Percentiles rank a stretch among this genome's conserved stretches.
These are phyloP conservation scores for Acanthisitta chloris DNA, from an alignment of 2,113 vertebrate species.

Conservation along the genomic window DNA sequence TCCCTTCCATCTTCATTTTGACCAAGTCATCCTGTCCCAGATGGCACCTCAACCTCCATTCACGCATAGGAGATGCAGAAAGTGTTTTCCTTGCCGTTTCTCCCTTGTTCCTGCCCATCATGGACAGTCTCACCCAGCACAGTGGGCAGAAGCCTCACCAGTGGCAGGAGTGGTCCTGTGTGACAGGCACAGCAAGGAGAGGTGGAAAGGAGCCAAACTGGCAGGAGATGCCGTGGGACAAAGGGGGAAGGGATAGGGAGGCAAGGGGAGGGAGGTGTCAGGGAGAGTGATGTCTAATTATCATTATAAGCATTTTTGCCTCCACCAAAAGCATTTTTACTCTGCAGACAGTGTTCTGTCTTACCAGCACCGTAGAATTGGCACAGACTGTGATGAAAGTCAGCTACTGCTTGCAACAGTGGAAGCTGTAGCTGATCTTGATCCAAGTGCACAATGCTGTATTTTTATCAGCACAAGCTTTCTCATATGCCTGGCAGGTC, in stretches of 20 bases:
- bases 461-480: not conserved
- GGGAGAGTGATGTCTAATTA: not conserved
- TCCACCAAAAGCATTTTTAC: not conserved
- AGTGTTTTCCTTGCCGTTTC: not conserved
- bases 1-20: not conserved
- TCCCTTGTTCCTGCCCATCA: fast-evolving
- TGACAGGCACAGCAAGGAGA: not conserved
- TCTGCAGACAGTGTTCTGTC: not conserved
- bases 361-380: not conserved
- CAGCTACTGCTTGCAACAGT: not conserved
- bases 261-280: fast-evolving
- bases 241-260: not conserved
- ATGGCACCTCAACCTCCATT: not conserved
- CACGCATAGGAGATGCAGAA: not conserved
- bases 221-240: not conserved
- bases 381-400: not conserved
- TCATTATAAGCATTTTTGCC: not conserved
- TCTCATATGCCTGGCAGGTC: not conserved
- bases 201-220: not conserved
- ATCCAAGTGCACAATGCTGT: not conserved
- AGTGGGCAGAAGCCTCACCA: fast-evolving
- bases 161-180: fast-evolving
- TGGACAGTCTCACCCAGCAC: not conserved
- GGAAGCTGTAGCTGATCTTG: not conserved
- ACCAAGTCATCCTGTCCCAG: fast-evolving